Evolutionary conservation across 1,140 invertebrate species (phyloP).

Genomic region (Halictus rubicundus): DNA sequence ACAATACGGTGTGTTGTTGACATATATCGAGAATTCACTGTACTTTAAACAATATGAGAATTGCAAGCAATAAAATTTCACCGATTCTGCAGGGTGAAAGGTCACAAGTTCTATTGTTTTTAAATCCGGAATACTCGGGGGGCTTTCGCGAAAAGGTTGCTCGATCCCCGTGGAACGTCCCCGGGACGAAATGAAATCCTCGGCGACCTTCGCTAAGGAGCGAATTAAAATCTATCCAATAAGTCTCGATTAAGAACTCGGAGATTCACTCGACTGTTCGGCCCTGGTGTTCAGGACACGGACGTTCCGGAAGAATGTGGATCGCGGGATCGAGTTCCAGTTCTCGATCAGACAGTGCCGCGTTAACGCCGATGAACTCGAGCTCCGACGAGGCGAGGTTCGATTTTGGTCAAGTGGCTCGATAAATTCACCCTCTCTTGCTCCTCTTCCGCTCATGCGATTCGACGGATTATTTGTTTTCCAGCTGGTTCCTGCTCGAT

Average conservation of each 20-base stretch:
- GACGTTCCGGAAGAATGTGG: background rate
- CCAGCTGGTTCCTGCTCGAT: background rate
- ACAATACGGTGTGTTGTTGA: too few relatives aligned
- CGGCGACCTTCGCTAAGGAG: conserved; percentile 16
- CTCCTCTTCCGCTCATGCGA: background rate
- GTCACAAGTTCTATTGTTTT: too few relatives aligned
- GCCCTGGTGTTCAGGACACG: too few relatives aligned
- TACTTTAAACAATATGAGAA: too few relatives aligned
- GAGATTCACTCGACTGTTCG: conserved; percentile 32
- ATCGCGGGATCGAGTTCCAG: background rate
- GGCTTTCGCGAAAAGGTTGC: background rate
- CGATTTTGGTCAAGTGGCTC: conserved; percentile 2
- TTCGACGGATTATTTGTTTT: conserved; percentile 26
- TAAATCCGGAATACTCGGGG: too few relatives aligned
- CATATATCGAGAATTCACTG: too few relatives aligned
- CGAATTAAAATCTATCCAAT: conserved; percentile 40
- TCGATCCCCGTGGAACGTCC: background rate
- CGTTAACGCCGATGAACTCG: background rate
- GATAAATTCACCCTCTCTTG: background rate
- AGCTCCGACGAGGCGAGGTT: background rate
- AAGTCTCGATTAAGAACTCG: conserved; percentile 40
- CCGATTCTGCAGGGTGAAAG: too few relatives aligned
- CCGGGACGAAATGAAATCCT: conserved; percentile 11
- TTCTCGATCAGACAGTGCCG: background rate
- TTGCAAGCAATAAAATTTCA: too few relatives aligned